Percentiles rank a stretch among this genome's conserved stretches.
Evolutionary conservation across 2,888 invertebrate species (phyloP).

Genomic region (Bombylius major): DNA sequence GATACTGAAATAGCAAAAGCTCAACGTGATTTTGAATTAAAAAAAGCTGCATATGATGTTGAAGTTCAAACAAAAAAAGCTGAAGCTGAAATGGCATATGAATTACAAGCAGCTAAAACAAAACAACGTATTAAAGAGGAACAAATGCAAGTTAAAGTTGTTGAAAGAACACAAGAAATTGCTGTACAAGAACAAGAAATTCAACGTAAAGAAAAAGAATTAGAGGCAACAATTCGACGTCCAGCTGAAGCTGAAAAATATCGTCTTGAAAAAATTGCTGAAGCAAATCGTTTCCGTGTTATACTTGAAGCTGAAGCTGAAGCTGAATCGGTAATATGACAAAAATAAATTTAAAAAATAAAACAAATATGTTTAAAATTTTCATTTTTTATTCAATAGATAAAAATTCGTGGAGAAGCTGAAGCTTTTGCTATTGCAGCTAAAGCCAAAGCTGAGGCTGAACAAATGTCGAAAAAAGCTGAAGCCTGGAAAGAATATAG

Average conservation of each 20-base stretch:
- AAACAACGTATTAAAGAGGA: conserved; percentile 93
- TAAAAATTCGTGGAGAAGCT: conserved; percentile 72
- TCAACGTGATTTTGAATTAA: conserved; percentile 89
- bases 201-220: conserved; percentile 75
- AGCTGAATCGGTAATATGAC: conserved; percentile 60
- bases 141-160: conserved; percentile 90
- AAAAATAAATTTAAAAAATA: neutral
- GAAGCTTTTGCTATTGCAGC: conserved; percentile 90
- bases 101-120: conserved; percentile 88
- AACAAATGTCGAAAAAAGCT: conserved; percentile 94
- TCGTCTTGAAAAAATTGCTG: conserved; percentile 82
- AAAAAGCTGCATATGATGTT: conserved; percentile 93
- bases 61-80: conserved; percentile 85
- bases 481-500: conserved; percentile 96
- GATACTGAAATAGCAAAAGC: conserved; percentile 97
- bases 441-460: conserved; percentile 90
- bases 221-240: conserved; percentile 84
- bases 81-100: conserved; percentile 87
- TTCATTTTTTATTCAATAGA: conserved; percentile 19
- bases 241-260: conserved; percentile 94
- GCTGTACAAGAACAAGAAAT: conserved; percentile 95
- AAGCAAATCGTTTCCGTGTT: conserved; percentile 76
- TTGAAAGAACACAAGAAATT: conserved; percentile 87
- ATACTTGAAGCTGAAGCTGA: conserved; percentile 94
- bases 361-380: neutral